phyloP scores from a whole-genome alignment of 2,797 vertebrate genomes.

The Amphiprion clarkii region DNA sequence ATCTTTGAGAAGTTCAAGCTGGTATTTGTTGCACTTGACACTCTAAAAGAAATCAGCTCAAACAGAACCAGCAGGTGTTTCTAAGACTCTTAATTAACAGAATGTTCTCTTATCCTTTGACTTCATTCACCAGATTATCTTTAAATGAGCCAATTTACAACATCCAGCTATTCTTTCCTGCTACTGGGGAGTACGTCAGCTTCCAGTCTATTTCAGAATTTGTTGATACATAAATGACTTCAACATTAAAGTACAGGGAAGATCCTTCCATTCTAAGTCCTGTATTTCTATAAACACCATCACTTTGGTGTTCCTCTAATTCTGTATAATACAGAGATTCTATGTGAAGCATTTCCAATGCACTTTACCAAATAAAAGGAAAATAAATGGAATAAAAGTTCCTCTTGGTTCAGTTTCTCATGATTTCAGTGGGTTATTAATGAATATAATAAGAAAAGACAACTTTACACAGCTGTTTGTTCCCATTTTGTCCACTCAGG shows the following conservation, averaged over 20 bases:
- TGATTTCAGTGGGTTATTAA: no score
- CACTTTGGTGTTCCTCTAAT: constrained; percentile 24
- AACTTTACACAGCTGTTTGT: background rate
- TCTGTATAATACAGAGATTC: constrained; percentile 34
- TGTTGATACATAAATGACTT: background rate
- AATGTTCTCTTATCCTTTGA: no score
- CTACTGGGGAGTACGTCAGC: background rate
- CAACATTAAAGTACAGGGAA: background rate
- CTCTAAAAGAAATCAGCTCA: no score
- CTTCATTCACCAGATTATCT: no score
- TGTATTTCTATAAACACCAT: background rate
- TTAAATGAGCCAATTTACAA: no score
- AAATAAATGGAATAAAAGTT: background rate
- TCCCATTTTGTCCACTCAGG: background rate
- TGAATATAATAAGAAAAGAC: no score
- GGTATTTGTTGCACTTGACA: background rate
- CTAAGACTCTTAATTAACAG: no score
- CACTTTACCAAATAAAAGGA: constrained; percentile 13
- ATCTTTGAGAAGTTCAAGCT: background rate
- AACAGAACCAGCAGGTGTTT: no score
- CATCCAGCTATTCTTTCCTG: no score
- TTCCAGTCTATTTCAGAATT: background rate
- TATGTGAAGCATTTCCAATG: constrained; percentile 14
- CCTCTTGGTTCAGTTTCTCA: background rate
- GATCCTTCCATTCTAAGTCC: background rate